Evolutionary conservation across 2,888 invertebrate genomes (phyloP).

Genomic region (Lasioglossum zephyrum): DNA sequence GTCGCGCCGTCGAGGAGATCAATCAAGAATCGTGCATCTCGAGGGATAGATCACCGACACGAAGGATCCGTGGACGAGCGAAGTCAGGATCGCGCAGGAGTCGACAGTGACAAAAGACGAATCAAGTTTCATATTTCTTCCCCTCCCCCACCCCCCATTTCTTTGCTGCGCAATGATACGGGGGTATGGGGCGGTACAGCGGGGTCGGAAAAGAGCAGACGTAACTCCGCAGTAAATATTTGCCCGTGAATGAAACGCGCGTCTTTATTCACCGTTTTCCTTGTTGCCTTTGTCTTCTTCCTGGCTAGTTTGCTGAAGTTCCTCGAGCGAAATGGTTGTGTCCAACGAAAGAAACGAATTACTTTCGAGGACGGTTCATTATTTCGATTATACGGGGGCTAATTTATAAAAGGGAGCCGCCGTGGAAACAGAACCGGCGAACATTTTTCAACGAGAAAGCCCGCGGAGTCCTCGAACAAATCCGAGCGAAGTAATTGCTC

Average conservation of each 20-base stretch:
- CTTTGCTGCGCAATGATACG: neutral
- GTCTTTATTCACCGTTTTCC: constrained; percentile 13
- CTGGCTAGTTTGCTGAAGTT: constrained; percentile 14
- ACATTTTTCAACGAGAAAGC: constrained; percentile 3
- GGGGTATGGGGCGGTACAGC: neutral
- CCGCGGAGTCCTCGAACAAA: neutral
- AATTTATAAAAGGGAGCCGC: constrained; percentile 9
- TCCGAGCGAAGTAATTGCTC: neutral
- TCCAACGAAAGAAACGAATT: constrained; percentile 2
- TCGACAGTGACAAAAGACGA: constrained; percentile 3
- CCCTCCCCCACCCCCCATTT: neutral
- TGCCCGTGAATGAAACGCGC: constrained; percentile 30
- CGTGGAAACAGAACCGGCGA: neutral
- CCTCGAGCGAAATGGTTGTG: constrained; percentile 14
- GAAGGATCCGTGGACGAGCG: neutral
- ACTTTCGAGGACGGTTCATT: constrained; percentile 8
- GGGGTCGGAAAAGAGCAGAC: constrained; percentile 1
- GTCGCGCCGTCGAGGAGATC: neutral
- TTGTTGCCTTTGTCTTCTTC: constrained; percentile 10
- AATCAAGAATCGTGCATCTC: neutral
- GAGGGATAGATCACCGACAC: neutral
- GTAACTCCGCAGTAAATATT: constrained; percentile 34
- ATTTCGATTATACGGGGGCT: neutral
- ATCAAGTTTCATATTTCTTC: neutral
- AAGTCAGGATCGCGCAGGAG: neutral